These are phyloP conservation scores for Sarcophaga bullata DNA, from an alignment of 1,140 invertebrate genomes.

Conservation along the genomic window DNA sequence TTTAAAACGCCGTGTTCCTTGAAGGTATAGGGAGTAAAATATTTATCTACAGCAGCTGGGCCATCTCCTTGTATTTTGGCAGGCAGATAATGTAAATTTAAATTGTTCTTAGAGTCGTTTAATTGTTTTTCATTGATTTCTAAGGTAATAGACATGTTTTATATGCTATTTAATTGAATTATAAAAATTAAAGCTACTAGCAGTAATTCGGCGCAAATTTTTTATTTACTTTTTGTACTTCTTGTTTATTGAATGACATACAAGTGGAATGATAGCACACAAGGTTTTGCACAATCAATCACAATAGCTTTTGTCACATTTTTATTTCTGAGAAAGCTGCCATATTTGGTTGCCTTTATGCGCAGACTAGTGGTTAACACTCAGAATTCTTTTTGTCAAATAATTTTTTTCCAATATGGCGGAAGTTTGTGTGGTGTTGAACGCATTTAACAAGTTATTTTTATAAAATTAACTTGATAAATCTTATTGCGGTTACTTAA, in stretches of 20 bases:
- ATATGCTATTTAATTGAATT: neutral
- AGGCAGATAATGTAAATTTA: conserved; percentile 76
- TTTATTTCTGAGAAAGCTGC: too few relatives aligned
- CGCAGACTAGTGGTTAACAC: neutral
- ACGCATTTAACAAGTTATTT: conserved; percentile 35
- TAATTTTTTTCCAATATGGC: conserved; percentile 37
- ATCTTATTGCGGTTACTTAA: conserved; percentile 17
- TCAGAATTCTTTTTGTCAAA: conserved; percentile 16
- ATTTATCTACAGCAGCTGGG: conserved; percentile 74
- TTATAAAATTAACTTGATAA: conserved; percentile 3
- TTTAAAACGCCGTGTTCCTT: conserved; percentile 65
- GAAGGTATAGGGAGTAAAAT: conserved; percentile 74
- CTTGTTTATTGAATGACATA: too few relatives aligned
- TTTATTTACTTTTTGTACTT: too few relatives aligned
- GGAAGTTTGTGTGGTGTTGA: conserved; percentile 32
- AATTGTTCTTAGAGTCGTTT: conserved; percentile 56
- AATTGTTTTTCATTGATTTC: conserved; percentile 68
- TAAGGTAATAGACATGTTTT: conserved; percentile 68
- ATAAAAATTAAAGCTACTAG: neutral
- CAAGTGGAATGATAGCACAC: too few relatives aligned
- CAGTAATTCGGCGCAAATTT: too few relatives aligned
- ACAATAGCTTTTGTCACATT: too few relatives aligned
- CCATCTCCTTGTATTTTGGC: conserved; percentile 79
- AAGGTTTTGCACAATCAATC: too few relatives aligned
- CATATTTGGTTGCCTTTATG: too few relatives aligned